These are phyloP conservation scores for Poecilia picta DNA, from an alignment of 2,797 vertebrate species.

Conservation along the genomic window DNA sequence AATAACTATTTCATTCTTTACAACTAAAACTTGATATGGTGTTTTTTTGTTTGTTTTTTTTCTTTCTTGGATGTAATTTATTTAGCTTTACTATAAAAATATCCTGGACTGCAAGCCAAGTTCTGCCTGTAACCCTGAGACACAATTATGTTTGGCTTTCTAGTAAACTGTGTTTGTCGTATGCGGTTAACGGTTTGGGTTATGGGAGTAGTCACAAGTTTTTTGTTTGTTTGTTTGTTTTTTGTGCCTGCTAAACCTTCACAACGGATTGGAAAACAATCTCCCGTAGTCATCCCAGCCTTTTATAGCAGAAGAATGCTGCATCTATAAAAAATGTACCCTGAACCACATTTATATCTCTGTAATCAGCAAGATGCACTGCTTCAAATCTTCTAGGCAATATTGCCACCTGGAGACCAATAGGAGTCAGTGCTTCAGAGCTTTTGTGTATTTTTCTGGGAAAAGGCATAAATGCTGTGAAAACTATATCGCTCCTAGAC, in stretches of 20 bases:
- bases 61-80: not conserved
- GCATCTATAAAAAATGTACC: conserved; percentile 9
- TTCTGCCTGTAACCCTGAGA: not conserved
- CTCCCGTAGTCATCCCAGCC: not conserved
- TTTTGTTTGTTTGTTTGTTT: not conserved
- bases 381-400: conserved; percentile 35
- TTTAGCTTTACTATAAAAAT: not conserved
- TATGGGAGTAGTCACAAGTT: not conserved
- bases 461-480: not conserved
- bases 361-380: conserved; percentile 8
- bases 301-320: not conserved
- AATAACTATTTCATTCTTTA: not conserved
- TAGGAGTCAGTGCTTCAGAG: conserved; percentile 12
- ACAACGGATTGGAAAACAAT: not conserved
- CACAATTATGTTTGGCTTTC: conserved; percentile 8
- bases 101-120: not conserved
- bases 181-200: conserved; percentile 30
- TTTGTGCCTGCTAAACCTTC: not conserved
- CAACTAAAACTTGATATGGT: not conserved
- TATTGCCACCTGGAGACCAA: conserved; percentile 62
- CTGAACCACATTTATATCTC: conserved; percentile 2
- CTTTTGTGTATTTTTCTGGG: not conserved
- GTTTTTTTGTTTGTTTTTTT: not conserved
- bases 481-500: not conserved
- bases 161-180: conserved; percentile 17